Conservation (phyloP, 1,140 invertebrate species). For the Cotesia glomerata region DNA sequence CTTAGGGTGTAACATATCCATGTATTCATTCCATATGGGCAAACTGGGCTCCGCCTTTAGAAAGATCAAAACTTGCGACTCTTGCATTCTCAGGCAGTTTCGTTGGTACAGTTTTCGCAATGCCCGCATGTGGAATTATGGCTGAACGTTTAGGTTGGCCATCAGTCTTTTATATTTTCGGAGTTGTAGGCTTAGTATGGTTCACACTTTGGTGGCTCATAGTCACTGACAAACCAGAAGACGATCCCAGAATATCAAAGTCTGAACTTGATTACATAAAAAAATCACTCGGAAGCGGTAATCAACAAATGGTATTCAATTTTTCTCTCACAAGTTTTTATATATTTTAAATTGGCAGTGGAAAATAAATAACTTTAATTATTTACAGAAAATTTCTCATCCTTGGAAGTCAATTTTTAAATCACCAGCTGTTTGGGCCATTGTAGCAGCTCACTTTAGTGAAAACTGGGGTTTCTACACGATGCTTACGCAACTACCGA, state of each 20-base stretch:
- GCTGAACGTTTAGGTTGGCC: conserved; percentile 81
- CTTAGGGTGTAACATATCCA: conserved; percentile 87
- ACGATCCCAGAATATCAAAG: conserved; percentile 76
- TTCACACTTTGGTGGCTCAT: conserved; percentile 73
- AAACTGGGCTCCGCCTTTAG: conserved; percentile 85
- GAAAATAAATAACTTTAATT: conserved; percentile 11
- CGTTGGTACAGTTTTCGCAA: conserved; percentile 80
- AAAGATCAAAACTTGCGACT: conserved; percentile 78
- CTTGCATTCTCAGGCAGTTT: conserved; percentile 84
- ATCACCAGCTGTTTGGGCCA: conserved; percentile 88
- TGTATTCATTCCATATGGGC: conserved; percentile 88
- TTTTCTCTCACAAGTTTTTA: neutral
- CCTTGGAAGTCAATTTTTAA: conserved; percentile 84
- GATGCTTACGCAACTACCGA: conserved; percentile 86
- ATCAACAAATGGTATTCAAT: conserved; percentile 31
- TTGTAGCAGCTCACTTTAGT: conserved; percentile 87
- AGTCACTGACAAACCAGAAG: conserved; percentile 77
- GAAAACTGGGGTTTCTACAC: conserved; percentile 98
- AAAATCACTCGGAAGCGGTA: conserved; percentile 43
- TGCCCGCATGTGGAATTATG: conserved; percentile 77
- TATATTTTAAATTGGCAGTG: neutral
- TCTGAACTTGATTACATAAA: conserved; percentile 82
- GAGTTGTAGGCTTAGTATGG: conserved; percentile 76
- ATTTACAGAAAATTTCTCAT: conserved; percentile 64
- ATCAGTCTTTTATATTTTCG: conserved; percentile 89